These are phyloP conservation scores for Pentalonia nigronervosa DNA, from an alignment of 1,140 invertebrate species.

Conservation along the genomic window DNA sequence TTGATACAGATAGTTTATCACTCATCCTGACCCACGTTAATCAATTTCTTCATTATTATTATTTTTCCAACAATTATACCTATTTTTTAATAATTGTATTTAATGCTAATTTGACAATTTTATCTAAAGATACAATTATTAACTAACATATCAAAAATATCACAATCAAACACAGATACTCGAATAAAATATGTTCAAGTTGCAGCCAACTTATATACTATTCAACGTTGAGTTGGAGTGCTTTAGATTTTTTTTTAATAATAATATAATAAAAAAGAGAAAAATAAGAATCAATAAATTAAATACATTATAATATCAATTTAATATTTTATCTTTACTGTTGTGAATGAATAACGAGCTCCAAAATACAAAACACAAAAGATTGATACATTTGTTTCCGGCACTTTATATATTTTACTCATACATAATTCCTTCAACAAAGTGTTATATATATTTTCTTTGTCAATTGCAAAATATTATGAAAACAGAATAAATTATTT, in stretches of 20 bases:
- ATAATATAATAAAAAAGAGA: not conserved
- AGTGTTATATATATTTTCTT: not conserved
- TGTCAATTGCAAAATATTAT: not conserved
- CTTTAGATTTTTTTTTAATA: not conserved
- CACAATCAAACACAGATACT: not conserved
- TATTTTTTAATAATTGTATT: not conserved
- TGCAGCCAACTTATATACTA: not conserved
- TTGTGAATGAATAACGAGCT: not conserved
- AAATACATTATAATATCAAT: too few species aligned
- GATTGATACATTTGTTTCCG: not conserved
- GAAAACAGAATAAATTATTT: not conserved
- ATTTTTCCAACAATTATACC: too few species aligned
- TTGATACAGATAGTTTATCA: too few species aligned
- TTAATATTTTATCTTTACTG: not conserved
- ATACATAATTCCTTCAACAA: not conserved
- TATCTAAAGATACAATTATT: not conserved
- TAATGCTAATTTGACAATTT: not conserved
- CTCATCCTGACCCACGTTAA: too few species aligned
- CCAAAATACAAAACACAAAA: not conserved
- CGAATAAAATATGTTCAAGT: not conserved
- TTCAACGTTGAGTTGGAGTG: not conserved
- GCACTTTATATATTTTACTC: not conserved
- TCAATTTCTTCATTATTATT: too few species aligned
- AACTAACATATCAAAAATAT: not conserved
- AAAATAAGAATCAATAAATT: not conserved